Percentiles rank a stretch among this genome's conserved stretches.
phyloP scores from a whole-genome alignment of 2,797 vertebrate genomes.

The Jordanella pulchra region DNA sequence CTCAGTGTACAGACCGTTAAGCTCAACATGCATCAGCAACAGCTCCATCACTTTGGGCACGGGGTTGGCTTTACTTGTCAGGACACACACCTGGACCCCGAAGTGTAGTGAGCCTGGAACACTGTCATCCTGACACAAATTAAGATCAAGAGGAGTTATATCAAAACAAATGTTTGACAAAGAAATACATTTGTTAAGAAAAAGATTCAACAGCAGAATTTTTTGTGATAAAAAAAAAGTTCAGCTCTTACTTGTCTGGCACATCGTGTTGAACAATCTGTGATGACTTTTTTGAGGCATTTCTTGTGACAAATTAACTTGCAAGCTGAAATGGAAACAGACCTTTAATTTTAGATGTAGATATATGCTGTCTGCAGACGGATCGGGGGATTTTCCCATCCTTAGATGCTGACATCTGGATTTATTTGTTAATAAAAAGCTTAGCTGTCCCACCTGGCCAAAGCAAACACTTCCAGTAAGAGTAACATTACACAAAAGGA shows the following conservation, averaged over 20 bases:
- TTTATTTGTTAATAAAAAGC: too few species aligned
- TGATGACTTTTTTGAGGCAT: slow-evolving; percentile 88
- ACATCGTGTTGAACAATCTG: slow-evolving; percentile 80
- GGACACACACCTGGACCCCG: slow-evolving; percentile 84
- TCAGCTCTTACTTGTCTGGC: slow-evolving; percentile 79
- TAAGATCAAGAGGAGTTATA: not conserved
- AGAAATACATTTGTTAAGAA: not conserved
- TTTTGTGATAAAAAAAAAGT: slow-evolving; percentile 1
- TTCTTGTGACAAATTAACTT: slow-evolving; percentile 97
- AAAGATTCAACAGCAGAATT: not conserved
- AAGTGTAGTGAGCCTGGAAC: slow-evolving; percentile 83
- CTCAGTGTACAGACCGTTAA: slow-evolving; percentile 94
- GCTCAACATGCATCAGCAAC: slow-evolving; percentile 90
- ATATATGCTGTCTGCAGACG: not conserved
- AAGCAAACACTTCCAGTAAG: not conserved
- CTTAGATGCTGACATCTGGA: not conserved
- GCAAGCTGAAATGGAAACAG: slow-evolving; percentile 81
- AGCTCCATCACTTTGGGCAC: slow-evolving; percentile 91
- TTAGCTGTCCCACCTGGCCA: not conserved
- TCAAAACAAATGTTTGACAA: not conserved
- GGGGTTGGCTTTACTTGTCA: slow-evolving; percentile 81
- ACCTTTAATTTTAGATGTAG: not conserved
- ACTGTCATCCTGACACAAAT: slow-evolving; percentile 66
- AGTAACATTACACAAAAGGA: too few species aligned
- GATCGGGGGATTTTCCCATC: not conserved